phyloP scores from a whole-genome alignment of 2,797 vertebrate species.

The Neoniphon sammara region DNA sequence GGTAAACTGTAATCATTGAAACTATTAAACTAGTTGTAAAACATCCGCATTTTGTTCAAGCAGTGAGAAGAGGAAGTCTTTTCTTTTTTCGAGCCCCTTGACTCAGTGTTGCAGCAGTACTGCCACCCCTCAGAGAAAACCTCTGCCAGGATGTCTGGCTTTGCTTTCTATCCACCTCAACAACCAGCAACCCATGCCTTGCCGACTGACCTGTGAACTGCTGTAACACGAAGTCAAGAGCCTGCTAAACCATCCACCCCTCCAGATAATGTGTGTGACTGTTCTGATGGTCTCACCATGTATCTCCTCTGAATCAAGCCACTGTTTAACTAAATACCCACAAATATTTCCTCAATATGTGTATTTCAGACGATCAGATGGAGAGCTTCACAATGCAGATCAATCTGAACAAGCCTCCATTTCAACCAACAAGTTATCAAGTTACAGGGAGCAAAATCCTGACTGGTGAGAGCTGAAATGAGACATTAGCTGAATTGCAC shows the following conservation, averaged over 20 bases:
- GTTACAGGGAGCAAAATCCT: conserved; percentile 60
- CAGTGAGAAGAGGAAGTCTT: conserved; percentile 28
- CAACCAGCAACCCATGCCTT: conserved; percentile 42
- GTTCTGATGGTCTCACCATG: conserved; percentile 28
- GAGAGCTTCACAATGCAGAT: conserved; percentile 66
- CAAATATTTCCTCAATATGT: conserved; percentile 23
- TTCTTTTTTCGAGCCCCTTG: neutral
- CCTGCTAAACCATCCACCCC: conserved; percentile 23
- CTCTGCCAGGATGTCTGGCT: conserved; percentile 48
- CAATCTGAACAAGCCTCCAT: conserved; percentile 50
- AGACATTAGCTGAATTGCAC: conserved; percentile 76
- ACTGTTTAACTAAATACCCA: conserved; percentile 36
- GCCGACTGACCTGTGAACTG: conserved; percentile 47
- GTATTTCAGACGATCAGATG: conserved; percentile 52
- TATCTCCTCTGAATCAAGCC: conserved; percentile 38
- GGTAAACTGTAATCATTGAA: neutral
- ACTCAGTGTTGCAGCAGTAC: conserved; percentile 36
- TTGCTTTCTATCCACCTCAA: conserved; percentile 39
- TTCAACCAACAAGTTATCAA: conserved; percentile 56
- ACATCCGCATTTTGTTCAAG: conserved; percentile 1
- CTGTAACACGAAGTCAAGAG: conserved; percentile 40
- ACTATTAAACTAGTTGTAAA: conserved; percentile 6
- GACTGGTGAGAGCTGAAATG: conserved; percentile 69
- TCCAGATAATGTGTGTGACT: conserved; percentile 6
- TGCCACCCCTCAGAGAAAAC: conserved; percentile 32